Base-by-base conservation (phyloP, 2,797 vertebrate species). In the Schizothorax lantsangensis region DNA sequence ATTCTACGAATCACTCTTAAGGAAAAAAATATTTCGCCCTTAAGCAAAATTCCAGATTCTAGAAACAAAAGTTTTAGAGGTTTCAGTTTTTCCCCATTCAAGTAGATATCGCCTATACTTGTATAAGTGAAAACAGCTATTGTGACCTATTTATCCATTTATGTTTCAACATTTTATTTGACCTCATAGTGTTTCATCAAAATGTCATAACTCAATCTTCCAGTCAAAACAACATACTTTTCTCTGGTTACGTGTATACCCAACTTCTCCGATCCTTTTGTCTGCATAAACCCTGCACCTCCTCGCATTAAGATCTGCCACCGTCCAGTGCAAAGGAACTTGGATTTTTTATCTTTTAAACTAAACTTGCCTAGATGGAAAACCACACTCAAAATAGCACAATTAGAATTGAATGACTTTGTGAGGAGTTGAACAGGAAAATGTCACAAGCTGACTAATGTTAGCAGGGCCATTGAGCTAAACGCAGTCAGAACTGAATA, bases 391-490 rank as follows among this genome's bases (percentile, higher is more conserved):
- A 64, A 36, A 75, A 26, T 49, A 84, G 43, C 30, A 49, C 21
- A 5, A 52, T 75, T 75, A 49, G 33, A 40, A 47, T 8, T 66
- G 36, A n/a, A 26, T 33, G 26, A 74, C 57, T 75, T 47, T 75
- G 82, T 33, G 17, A 75, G 43, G 19, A 64, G 73, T 40, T 26
- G 9, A 49, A 62, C 38, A 74, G 38, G 66, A 69, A 83, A 45
- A 45, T 78, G 68, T 38, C 23, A 74, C 66, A 71, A 47, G 33
- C n/a, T 6, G 79, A 66, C 84, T 75, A 62, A 47, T 52, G 45
- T 68, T 21, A 30, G n/a, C 21, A 21, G 73, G 47, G 72, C 26
- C 64, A 17, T 84, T 84, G 57, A 57, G 86, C 45, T 86, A 86
- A 84, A 71, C 15, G 4, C 30, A 57, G 38, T 87, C 43, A 84